Conservation (phyloP, 2,888 invertebrate genomes). For the Limnephilus rhombicus region DNA sequence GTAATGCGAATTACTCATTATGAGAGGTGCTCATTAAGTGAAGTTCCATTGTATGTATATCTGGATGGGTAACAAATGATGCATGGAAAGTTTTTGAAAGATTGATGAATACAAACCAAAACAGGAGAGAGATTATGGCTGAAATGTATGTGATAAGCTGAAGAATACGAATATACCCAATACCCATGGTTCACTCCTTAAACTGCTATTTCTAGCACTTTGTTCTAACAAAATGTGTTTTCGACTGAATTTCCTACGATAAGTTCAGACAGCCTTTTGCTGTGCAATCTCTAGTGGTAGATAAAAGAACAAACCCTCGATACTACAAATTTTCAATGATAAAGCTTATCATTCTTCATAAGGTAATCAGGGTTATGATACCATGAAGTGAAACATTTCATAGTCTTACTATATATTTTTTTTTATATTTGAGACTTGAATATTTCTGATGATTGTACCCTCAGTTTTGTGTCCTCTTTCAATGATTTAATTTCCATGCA, state of each 20-base stretch:
- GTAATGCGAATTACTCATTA: no score
- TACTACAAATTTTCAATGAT: neutral
- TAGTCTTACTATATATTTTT: neutral
- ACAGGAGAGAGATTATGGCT: slow-evolving; percentile 1
- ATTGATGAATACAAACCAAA: neutral
- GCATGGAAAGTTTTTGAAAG: neutral
- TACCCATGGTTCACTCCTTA: neutral
- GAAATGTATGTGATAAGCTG: neutral
- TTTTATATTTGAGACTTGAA: neutral
- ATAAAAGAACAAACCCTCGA: neutral
- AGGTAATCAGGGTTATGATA: neutral
- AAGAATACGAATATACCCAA: neutral
- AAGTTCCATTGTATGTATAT: neutral
- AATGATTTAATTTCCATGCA: neutral
- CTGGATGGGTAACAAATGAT: neutral
- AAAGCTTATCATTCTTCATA: neutral
- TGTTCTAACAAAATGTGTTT: neutral
- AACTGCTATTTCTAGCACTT: neutral
- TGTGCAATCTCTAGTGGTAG: neutral
- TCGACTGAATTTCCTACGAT: neutral
- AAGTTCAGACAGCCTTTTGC: neutral
- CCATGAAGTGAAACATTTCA: neutral
- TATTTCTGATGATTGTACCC: neutral
- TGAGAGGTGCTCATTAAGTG: no score
- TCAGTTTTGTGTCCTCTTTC: neutral